Evolutionary conservation across 2,888 invertebrate species (phyloP).

Genomic region (Caenorhabditis afra): DNA sequence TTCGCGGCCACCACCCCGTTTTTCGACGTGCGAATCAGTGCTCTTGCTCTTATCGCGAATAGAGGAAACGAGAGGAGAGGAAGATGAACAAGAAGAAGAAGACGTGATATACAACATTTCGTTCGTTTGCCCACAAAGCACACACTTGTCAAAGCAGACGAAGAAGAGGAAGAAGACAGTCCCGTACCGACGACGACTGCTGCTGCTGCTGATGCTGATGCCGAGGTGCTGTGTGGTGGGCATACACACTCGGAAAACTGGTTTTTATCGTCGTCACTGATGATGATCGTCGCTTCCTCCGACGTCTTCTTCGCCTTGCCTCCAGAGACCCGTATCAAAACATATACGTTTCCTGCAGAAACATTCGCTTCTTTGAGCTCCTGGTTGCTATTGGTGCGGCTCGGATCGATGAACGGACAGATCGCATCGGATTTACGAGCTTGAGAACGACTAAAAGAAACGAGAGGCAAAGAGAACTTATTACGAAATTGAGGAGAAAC

Average conservation of each 20-base stretch:
- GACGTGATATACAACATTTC: constrained; percentile 37
- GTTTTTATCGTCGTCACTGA: constrained; percentile 55
- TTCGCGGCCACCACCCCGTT: constrained; percentile 19
- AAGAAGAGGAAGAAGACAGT: constrained; percentile 34
- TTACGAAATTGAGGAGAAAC: constrained; percentile 1
- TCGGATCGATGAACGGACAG: background rate
- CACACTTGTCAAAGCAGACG: constrained; percentile 31
- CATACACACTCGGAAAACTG: constrained; percentile 48
- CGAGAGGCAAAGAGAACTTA: background rate
- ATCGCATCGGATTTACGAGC: constrained; percentile 12
- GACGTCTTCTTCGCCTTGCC: constrained; percentile 26
- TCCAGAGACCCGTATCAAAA: constrained; percentile 54
- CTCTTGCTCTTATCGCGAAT: background rate
- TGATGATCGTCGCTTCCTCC: constrained; percentile 51
- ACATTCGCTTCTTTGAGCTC: background rate
- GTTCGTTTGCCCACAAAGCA: constrained; percentile 52
- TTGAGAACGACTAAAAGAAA: constrained; percentile 8
- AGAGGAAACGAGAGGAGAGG: background rate
- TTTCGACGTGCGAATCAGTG: constrained; percentile 22
- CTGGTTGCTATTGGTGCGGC: background rate
- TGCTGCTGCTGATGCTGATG: constrained; percentile 53
- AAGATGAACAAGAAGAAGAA: constrained; percentile 1
- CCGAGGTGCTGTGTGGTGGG: constrained; percentile 40
- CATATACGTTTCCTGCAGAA: constrained; percentile 19
- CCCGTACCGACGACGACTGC: constrained; percentile 43